A percentile compares a stretch with the other conserved stretches of the same genome.
These are phyloP conservation scores for Lasioglossum marginatum DNA, from an alignment of 2,888 invertebrate species.

Conservation along the genomic window DNA sequence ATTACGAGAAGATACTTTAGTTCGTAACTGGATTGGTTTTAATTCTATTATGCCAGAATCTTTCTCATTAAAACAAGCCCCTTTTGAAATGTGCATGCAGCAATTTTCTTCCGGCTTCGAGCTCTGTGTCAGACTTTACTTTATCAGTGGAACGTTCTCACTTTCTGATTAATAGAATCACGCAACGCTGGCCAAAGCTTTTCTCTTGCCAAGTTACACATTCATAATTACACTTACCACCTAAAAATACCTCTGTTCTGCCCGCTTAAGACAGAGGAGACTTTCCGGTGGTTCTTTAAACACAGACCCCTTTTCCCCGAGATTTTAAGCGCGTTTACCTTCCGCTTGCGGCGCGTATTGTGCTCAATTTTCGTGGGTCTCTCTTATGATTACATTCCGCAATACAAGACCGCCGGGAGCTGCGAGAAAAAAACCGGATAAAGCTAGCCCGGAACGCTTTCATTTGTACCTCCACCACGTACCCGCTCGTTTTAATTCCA, in stretches of 20 bases:
- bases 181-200: slow-evolving; percentile 5
- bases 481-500: slow-evolving; percentile 47
- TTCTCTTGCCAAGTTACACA: neutral
- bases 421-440: slow-evolving; percentile 5
- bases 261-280: neutral
- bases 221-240: slow-evolving; percentile 1
- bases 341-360: slow-evolving; percentile 35
- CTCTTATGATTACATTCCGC: slow-evolving; percentile 29
- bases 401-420: slow-evolving; percentile 13
- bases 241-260: slow-evolving; percentile 6
- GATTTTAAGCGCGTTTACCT: slow-evolving; percentile 33
- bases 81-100: neutral
- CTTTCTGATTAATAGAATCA: slow-evolving; percentile 8
- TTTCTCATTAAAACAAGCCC: neutral
- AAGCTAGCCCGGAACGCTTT: slow-evolving; percentile 34
- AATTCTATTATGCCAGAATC: neutral
- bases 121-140: neutral
- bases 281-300: neutral
- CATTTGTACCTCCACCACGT: slow-evolving; percentile 43
- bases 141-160: neutral
- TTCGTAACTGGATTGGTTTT: neutral
- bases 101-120: neutral
- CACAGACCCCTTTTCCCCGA: neutral
- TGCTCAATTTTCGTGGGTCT: slow-evolving; percentile 38
- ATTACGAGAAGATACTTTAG: neutral